These are phyloP conservation scores for Phylloscopus collybita DNA, from an alignment of 2,797 vertebrate genomes.

Conservation along the genomic window DNA sequence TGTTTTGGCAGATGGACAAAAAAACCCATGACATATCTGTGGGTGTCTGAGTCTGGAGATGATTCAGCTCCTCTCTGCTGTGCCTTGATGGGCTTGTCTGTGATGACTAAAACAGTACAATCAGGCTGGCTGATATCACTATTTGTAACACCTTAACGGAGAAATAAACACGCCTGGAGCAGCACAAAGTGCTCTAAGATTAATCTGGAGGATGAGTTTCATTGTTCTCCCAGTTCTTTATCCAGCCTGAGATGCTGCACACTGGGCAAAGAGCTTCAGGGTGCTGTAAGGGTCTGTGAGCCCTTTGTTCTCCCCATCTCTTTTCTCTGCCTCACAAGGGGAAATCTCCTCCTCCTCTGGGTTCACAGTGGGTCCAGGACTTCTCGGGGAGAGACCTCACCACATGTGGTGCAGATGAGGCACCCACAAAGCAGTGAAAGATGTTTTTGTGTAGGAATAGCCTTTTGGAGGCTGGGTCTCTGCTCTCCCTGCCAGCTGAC, in stretches of 20 bases:
- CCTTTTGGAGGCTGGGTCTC: neutral
- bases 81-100: neutral
- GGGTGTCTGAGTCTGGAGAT: neutral
- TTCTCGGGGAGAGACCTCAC: neutral
- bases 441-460: neutral
- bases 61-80: neutral
- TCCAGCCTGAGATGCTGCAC: neutral
- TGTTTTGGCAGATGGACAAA: neutral
- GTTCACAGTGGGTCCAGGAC: neutral
- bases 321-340: neutral
- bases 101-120: neutral
- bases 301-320: neutral
- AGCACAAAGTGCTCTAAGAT: neutral
- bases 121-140: neutral
- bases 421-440: neutral
- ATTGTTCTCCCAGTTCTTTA: neutral
- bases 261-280: neutral
- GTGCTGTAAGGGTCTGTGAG: rapidly evolving
- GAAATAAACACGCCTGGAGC: neutral
- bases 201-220: neutral
- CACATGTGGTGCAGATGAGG: rapidly evolving
- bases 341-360: neutral
- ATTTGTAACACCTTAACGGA: neutral
- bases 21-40: neutral
- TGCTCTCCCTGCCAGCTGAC: neutral